Evolutionary conservation across 1,140 invertebrate species (phyloP), one percentile per base, ranked within the genome.

Genomic region (Papilio glaucus): DNA sequence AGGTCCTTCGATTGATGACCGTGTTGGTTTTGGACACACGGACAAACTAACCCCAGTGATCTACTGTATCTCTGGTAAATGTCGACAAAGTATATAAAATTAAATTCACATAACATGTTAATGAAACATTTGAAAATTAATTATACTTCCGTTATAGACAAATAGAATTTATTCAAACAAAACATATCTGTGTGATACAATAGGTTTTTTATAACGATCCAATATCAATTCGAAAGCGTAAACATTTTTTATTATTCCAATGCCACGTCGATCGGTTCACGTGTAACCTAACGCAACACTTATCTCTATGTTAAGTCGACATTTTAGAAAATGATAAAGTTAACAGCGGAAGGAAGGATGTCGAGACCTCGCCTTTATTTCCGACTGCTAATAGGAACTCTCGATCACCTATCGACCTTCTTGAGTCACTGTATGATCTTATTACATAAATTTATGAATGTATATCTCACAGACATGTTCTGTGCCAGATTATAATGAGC

Each of bases 261-360:
- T 65, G 62, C 12, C 62, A 39, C n/a, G 37, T 41, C 3, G 62
- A 41, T 65, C 37, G 15, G 21, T 39, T 39, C 62, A 65, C 62
- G 62, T 38, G 37, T 18, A 57, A 21, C 10, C 62, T 6, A 65
- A 65, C 61, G 13, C n/a, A 12, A 62, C n/a, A 38, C 37, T 39
- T 63, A 9, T 63, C 60, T 15, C 7, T 62, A 62, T n/a, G n/a
- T 37, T 12, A 39, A 39, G 15, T 63, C 33, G 61, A 38, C 61
- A 39, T 63, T 63, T 38, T 63, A 63, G 61, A 63, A 63, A 63
- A 37, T 63, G 71, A 77, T 78, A 81, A 72, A 76, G 62, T 60
- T 76, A 39, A 71, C 49, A 72, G 41, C 85, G 86, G 87, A 90
- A 90, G 87, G 82, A 89, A 88, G 85, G 81, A 83, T 82, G 83